Percentiles rank a stretch among this genome's conserved stretches.
Evolutionary conservation across 2,888 invertebrate genomes (phyloP).

Genomic region (Clusia tigrina): DNA sequence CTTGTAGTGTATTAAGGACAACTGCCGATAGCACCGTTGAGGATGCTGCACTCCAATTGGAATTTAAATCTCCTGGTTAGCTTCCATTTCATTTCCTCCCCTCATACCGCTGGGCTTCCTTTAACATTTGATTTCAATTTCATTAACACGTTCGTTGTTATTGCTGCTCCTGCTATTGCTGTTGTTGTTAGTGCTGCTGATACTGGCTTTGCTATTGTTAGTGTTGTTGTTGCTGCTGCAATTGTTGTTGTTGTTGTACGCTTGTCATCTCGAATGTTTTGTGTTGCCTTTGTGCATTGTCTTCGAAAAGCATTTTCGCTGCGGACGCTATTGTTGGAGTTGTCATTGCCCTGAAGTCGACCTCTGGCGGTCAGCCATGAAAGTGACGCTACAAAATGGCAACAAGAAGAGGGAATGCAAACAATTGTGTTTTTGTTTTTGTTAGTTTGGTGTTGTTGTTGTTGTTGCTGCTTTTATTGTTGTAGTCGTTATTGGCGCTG

Average conservation of each 20-base stretch:
- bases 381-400: conserved; percentile 31
- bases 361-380: conserved; percentile 20
- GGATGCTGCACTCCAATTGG: too few relatives aligned
- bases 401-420: conserved; percentile 11
- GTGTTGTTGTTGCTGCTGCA: neutral
- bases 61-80: neutral
- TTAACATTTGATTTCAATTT: conserved; percentile 49
- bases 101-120: neutral
- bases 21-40: too few relatives aligned
- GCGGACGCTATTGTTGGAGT: conserved; percentile 11
- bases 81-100: neutral
- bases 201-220: too few relatives aligned
- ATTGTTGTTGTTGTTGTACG: conserved; percentile 9
- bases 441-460: neutral
- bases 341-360: conserved; percentile 17
- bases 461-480: conserved; percentile 1
- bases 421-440: too few relatives aligned
- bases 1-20: too few relatives aligned
- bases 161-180: conserved; percentile 13
- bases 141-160: conserved; percentile 45
- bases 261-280: conserved; percentile 38
- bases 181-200: conserved; percentile 28
- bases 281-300: conserved; percentile 28
- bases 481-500: neutral
- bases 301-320: neutral